Conservation (phyloP, 2,888 invertebrate genomes). For the Macrostomum cliftonense region DNA sequence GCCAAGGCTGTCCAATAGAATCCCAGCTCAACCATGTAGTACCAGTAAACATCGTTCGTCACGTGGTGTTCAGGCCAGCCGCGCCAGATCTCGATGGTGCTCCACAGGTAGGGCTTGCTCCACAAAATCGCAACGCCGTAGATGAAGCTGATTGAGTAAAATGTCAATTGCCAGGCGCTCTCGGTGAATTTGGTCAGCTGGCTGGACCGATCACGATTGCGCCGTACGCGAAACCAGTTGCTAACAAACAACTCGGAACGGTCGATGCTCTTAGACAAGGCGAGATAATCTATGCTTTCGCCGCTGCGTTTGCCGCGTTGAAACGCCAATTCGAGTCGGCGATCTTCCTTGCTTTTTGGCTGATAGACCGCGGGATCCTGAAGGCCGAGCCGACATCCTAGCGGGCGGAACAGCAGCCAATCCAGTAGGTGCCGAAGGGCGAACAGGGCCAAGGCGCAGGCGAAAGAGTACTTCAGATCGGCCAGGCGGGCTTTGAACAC, state of each 20-base stretch:
- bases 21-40: conserved; percentile 79
- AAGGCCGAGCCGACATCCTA: too few relatives aligned
- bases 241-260: conserved; percentile 68
- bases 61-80: conserved; percentile 38
- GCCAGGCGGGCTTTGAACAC: too few relatives aligned
- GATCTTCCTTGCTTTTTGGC: too few relatives aligned
- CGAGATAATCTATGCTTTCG: conserved; percentile 38
- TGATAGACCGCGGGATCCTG: too few relatives aligned
- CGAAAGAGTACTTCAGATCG: too few relatives aligned
- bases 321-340: too few relatives aligned
- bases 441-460: too few relatives aligned
- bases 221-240: conserved; percentile 66
- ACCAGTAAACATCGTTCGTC: conserved; percentile 71
- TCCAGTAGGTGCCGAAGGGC: too few relatives aligned
- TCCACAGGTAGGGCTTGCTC: conserved; percentile 21
- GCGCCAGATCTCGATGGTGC: conserved; percentile 12
- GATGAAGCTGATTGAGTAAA: conserved; percentile 18
- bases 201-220: conserved; percentile 67
- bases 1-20: conserved; percentile 78
- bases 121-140: conserved; percentile 15
- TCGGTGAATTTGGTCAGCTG: conserved; percentile 75
- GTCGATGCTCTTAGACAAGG: conserved; percentile 61
- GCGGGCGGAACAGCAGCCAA: too few relatives aligned
- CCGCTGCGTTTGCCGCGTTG: too few relatives aligned
- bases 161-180: conserved; percentile 40